Percentiles rank a stretch among this genome's conserved stretches.
Evolutionary conservation across 1,140 invertebrate genomes (phyloP).

Genomic region (Bombus cullumanus): DNA sequence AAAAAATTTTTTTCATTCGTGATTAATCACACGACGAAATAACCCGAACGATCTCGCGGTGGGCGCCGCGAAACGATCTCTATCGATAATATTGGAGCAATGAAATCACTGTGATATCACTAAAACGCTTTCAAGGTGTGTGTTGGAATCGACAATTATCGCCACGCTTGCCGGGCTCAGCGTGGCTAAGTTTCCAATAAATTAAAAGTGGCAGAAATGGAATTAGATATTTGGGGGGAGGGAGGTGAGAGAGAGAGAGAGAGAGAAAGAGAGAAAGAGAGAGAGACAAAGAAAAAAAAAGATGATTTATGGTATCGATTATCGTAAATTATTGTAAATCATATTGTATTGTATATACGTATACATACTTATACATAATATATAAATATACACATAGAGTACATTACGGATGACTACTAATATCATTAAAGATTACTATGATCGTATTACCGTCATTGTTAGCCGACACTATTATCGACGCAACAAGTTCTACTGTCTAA

Average conservation of each 20-base stretch:
- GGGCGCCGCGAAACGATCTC: conserved; percentile 71
- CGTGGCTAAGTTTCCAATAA: conserved; percentile 38
- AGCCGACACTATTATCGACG: conserved; percentile 66
- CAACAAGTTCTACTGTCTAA: conserved; percentile 77
- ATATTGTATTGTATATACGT: conserved; percentile 58
- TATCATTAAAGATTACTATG: conserved; percentile 64
- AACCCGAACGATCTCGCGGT: conserved; percentile 58
- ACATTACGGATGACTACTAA: conserved; percentile 64
- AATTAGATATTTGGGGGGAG: conserved; percentile 19
- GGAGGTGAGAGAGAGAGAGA: neutral
- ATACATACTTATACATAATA: conserved; percentile 62
- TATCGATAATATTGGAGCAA: conserved; percentile 83
- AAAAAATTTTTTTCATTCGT: neutral
- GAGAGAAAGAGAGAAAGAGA: conserved; percentile 24
- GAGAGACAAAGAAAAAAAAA: conserved; percentile 23
- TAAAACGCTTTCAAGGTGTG: conserved; percentile 82
- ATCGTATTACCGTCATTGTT: conserved; percentile 63
- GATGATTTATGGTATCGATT: conserved; percentile 75
- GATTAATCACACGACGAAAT: neutral
- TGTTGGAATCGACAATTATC: conserved; percentile 74
- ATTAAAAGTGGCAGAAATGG: conserved; percentile 35
- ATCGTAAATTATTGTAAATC: conserved; percentile 73
- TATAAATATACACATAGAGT: conserved; percentile 60
- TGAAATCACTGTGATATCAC: conserved; percentile 83
- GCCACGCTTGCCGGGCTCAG: conserved; percentile 25